phyloP scores from a whole-genome alignment of 2,113 vertebrate species.

The Zosterops borbonicus region DNA sequence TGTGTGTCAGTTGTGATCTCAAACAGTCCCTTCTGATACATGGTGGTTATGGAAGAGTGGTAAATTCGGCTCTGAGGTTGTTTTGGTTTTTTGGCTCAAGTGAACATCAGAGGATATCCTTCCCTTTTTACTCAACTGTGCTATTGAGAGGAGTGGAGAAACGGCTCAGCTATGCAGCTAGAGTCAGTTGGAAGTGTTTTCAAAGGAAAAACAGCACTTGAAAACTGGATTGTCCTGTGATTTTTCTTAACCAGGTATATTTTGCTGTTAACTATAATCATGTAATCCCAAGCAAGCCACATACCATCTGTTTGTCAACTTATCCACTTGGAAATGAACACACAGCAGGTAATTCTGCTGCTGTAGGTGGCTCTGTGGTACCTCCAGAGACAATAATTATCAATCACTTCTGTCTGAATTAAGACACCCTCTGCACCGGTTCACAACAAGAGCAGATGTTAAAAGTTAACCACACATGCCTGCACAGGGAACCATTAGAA shows the following conservation, averaged over 20 bases:
- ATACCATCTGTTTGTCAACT: background rate
- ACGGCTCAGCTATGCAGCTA: background rate
- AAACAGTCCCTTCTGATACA: background rate
- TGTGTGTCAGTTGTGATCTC: background rate
- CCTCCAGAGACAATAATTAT: background rate
- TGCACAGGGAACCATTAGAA: background rate
- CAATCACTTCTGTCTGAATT: background rate
- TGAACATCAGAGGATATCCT: constrained; percentile 35
- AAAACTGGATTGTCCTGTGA: background rate
- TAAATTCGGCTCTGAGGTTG: constrained; percentile 28
- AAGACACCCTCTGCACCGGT: background rate
- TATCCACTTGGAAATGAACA: background rate
- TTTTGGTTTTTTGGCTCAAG: constrained; percentile 19
- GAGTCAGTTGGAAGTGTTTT: background rate
- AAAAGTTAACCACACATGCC: background rate
- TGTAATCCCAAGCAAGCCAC: background rate
- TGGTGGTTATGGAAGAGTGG: background rate
- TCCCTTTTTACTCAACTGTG: constrained; percentile 27
- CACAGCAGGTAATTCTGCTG: background rate
- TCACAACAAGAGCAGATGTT: background rate
- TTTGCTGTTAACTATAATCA: background rate
- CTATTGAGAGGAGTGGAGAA: background rate
- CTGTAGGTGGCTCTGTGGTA: background rate
- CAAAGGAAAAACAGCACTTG: background rate
- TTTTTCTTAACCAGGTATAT: background rate